Evolutionary conservation across 2,113 vertebrate species (phyloP).

Genomic region (Blennius ocellaris): DNA sequence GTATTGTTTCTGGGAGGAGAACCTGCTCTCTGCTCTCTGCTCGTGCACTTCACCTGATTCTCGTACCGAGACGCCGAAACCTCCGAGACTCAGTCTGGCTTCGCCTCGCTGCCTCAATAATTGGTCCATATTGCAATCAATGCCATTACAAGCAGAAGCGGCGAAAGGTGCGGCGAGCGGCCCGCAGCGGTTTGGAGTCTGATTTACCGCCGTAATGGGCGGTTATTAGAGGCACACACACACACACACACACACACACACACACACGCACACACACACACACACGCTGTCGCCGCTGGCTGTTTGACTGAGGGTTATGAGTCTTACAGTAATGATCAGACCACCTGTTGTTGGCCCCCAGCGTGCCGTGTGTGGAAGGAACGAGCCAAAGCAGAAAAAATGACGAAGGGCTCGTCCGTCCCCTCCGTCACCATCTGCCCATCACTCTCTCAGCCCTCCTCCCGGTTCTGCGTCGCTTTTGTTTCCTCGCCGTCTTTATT

Average conservation of each 20-base stretch:
- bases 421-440: slow-evolving; percentile 59
- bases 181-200: slow-evolving; percentile 61
- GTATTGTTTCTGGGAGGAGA: slow-evolving; percentile 43
- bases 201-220: slow-evolving; percentile 71
- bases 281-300: slow-evolving; percentile 16
- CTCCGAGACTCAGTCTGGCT: slow-evolving; percentile 46
- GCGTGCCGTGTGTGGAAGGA: slow-evolving; percentile 43
- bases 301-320: slow-evolving; percentile 58
- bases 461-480: slow-evolving; percentile 15
- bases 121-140: slow-evolving; percentile 72
- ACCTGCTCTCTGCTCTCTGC: slow-evolving; percentile 6
- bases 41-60: slow-evolving; percentile 50
- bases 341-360: slow-evolving; percentile 69
- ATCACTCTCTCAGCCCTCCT: slow-evolving; percentile 31
- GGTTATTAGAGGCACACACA: slow-evolving; percentile 60
- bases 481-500: slow-evolving; percentile 32
- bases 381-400: slow-evolving; percentile 46
- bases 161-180: slow-evolving; percentile 58
- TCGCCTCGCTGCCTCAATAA: slow-evolving; percentile 64
- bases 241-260: slow-evolving; percentile 9
- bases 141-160: slow-evolving; percentile 59
- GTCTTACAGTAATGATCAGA: slow-evolving; percentile 65
- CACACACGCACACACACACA: slow-evolving; percentile 15
- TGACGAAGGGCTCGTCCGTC: slow-evolving; percentile 48
- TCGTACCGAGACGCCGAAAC: slow-evolving; percentile 20